Evolutionary conservation across 2,888 invertebrate species (phyloP).

Genomic region (Nematopogon swammerdamellus): DNA sequence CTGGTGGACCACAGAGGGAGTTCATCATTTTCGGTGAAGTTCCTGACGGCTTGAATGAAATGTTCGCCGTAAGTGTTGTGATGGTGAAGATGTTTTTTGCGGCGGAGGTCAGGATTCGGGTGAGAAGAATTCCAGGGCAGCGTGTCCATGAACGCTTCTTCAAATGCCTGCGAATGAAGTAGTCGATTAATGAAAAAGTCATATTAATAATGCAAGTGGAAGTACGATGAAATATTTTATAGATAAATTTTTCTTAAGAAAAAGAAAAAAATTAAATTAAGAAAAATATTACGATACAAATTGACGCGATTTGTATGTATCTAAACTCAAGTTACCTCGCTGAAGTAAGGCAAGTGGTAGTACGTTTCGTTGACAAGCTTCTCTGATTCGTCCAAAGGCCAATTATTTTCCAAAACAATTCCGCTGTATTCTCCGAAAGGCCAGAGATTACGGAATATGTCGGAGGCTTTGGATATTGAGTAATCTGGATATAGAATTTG

Average conservation of each 20-base stretch:
- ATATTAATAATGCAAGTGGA: no score
- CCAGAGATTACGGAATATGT: slow-evolving; percentile 28
- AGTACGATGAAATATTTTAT: no score
- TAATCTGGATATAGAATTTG: slow-evolving; percentile 32
- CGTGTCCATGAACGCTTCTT: slow-evolving; percentile 39
- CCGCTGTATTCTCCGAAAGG: slow-evolving; percentile 30
- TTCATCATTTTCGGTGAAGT: slow-evolving; percentile 15
- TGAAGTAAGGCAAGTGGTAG: slow-evolving; percentile 45
- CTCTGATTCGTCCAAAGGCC: slow-evolving; percentile 44
- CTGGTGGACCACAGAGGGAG: slow-evolving; percentile 25
- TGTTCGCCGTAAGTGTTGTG: slow-evolving; percentile 59
- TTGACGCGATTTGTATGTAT: no score
- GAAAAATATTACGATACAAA: no score
- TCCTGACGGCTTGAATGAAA: slow-evolving; percentile 27
- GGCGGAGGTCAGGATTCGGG: slow-evolving; percentile 14
- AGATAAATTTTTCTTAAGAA: neutral
- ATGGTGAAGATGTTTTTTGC: slow-evolving; percentile 28
- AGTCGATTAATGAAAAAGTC: no score
- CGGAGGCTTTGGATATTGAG: slow-evolving; percentile 14
- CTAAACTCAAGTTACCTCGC: slow-evolving; percentile 41
- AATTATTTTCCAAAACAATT: slow-evolving; percentile 50
- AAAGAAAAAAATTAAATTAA: no score
- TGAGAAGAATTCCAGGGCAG: slow-evolving; percentile 47
- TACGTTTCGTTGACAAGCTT: slow-evolving; percentile 28
- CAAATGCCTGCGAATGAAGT: slow-evolving; percentile 27